A percentile compares a stretch with the other conserved stretches of the same genome.
Conservation (phyloP, 2,888 invertebrate species). For the Ophion slaviceki region DNA sequence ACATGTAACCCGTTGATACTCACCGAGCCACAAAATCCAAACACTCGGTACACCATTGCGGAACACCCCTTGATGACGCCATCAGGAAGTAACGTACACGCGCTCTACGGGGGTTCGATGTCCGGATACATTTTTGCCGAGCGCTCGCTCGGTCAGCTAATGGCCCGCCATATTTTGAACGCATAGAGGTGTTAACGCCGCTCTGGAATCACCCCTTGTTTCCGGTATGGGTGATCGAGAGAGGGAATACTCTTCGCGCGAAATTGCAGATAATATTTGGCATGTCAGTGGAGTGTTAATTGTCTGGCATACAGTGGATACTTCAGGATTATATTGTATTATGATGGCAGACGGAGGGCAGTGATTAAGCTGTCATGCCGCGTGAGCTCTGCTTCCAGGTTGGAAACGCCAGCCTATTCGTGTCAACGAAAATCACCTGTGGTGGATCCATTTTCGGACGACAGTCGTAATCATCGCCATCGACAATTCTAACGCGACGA, state of each 20-base stretch:
- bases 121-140: too few species aligned
- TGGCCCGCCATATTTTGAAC: not conserved
- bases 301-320: not conserved
- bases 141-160: constrained; percentile 6
- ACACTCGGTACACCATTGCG: too few species aligned
- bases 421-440: not conserved
- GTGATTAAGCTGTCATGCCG: constrained; percentile 19
- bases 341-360: not conserved
- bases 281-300: constrained; percentile 17
- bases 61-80: too few species aligned
- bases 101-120: too few species aligned
- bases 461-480: too few species aligned
- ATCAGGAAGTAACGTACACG: too few species aligned
- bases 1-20: too few species aligned
- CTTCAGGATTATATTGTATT: constrained; percentile 2
- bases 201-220: not conserved
- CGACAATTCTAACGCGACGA: too few species aligned
- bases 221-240: not conserved
- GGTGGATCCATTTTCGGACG: not conserved
- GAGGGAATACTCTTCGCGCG: not conserved
- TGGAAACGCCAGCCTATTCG: not conserved
- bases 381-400: not conserved
- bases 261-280: not conserved
- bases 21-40: too few species aligned
- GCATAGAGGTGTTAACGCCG: too few species aligned